Evolutionary conservation across 2,113 vertebrate genomes (phyloP).

Genomic region (Eurypyga helias): DNA sequence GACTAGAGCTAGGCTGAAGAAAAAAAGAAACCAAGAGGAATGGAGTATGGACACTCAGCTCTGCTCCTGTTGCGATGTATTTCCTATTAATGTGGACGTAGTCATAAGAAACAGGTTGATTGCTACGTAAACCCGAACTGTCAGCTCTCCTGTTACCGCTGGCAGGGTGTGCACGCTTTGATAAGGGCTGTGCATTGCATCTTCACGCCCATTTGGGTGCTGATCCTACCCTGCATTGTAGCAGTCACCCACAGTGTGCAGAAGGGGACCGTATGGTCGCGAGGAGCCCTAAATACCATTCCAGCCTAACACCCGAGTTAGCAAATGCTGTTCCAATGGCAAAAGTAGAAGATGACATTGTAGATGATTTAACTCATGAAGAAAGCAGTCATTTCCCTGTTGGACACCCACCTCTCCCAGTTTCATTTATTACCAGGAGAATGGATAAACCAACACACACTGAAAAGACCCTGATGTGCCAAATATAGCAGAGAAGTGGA

Average conservation of each 20-base stretch:
- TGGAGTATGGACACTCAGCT: neutral
- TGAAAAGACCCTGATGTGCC: neutral
- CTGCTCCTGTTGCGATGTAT: neutral
- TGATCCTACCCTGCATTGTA: neutral
- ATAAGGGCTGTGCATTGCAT: fast-evolving
- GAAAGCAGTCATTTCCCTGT: neutral
- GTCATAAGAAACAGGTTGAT: neutral
- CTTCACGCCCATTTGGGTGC: fast-evolving
- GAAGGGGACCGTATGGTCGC: neutral
- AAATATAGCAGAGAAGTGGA: slow-evolving; percentile 34
- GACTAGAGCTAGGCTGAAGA: neutral
- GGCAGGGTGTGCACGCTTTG: neutral
- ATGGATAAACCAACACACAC: neutral
- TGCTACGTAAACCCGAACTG: neutral
- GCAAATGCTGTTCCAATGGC: neutral
- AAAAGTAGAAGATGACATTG: neutral
- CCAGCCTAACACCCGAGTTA: fast-evolving
- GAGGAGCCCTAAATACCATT: neutral
- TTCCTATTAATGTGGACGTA: neutral
- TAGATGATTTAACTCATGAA: neutral
- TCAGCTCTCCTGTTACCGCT: neutral
- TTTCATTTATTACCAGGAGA: neutral
- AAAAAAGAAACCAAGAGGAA: neutral
- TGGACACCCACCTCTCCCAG: neutral
- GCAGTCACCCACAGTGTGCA: neutral